phyloP scores from a whole-genome alignment of 1,140 invertebrate genomes.

The Eueides isabella region DNA sequence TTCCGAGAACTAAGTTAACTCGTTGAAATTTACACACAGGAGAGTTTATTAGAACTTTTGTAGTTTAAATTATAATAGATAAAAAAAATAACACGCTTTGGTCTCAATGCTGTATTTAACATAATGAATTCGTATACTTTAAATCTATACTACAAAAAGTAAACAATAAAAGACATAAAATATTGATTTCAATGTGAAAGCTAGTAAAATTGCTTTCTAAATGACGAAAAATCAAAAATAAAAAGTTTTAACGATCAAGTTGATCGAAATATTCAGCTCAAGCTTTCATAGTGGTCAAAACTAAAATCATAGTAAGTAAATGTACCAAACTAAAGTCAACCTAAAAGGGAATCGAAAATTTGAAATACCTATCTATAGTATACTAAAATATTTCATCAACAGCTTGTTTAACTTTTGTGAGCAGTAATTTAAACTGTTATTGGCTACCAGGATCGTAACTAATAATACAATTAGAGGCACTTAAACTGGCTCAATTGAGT shows the following conservation, averaged over 20 bases:
- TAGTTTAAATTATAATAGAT: not conserved
- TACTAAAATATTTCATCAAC: too few species aligned
- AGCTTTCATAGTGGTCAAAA: not conserved
- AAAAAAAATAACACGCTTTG: not conserved
- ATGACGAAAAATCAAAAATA: not conserved
- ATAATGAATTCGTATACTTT: too few species aligned
- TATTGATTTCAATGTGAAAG: too few species aligned
- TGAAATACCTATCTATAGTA: too few species aligned
- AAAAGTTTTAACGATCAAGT: not conserved
- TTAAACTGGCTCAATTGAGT: conserved; percentile 15
- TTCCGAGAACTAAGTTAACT: not conserved
- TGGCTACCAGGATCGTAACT: conserved; percentile 13
- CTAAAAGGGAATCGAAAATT: not conserved
- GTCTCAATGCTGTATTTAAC: not conserved
- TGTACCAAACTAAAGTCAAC: not conserved
- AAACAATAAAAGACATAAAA: too few species aligned
- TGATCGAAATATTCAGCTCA: not conserved
- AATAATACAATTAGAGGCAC: conserved; percentile 22
- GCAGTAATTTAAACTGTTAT: conserved; percentile 2
- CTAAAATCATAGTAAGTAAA: not conserved
- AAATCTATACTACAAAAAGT: too few species aligned
- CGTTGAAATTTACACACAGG: not conserved
- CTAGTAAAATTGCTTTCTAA: not conserved
- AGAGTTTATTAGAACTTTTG: not conserved
- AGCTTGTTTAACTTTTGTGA: not conserved